Percentiles rank a stretch among this genome's conserved stretches.
These are phyloP conservation scores for Hiodon tergisus DNA, from an alignment of 2,113 vertebrate genomes.

Conservation along the genomic window DNA sequence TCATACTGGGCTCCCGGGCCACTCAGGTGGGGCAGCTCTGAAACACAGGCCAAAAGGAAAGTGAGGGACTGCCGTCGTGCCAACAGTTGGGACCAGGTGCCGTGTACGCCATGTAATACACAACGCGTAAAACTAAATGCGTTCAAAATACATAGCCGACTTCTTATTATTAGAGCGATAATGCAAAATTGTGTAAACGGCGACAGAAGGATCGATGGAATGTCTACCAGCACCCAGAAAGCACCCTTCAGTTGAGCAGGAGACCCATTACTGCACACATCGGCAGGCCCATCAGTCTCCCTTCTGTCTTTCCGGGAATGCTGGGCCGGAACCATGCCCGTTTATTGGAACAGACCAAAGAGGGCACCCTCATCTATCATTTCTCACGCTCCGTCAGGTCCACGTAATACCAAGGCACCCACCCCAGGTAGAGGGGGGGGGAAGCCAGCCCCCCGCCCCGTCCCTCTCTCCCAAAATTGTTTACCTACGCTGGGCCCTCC, in stretches of 20 bases:
- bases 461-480: background rate
- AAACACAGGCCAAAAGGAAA: slow-evolving; percentile 45
- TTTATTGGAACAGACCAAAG: slow-evolving; percentile 62
- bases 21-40: slow-evolving; percentile 74
- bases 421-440: background rate
- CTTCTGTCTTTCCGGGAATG: slow-evolving; percentile 44
- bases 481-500: background rate
- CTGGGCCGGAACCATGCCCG: slow-evolving; percentile 58
- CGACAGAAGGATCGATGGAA: too few relatives aligned
- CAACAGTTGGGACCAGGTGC: too few relatives aligned
- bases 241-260: too few relatives aligned
- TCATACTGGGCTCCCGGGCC: slow-evolving; percentile 86
- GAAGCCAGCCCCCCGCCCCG: background rate
- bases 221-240: too few relatives aligned
- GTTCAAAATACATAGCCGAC: too few relatives aligned
- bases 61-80: background rate
- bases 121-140: background rate
- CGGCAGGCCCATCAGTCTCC: slow-evolving; percentile 54
- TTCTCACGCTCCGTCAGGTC: slow-evolving; percentile 37
- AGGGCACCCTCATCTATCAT: slow-evolving; percentile 58
- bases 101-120: slow-evolving; percentile 29
- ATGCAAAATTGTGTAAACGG: too few relatives aligned
- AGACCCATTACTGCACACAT: too few relatives aligned
- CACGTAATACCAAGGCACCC: slow-evolving; percentile 22
- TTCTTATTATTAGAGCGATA: too few relatives aligned